Evolutionary conservation across 2,113 vertebrate species (phyloP).

Genomic region (Electrona antarctica): DNA sequence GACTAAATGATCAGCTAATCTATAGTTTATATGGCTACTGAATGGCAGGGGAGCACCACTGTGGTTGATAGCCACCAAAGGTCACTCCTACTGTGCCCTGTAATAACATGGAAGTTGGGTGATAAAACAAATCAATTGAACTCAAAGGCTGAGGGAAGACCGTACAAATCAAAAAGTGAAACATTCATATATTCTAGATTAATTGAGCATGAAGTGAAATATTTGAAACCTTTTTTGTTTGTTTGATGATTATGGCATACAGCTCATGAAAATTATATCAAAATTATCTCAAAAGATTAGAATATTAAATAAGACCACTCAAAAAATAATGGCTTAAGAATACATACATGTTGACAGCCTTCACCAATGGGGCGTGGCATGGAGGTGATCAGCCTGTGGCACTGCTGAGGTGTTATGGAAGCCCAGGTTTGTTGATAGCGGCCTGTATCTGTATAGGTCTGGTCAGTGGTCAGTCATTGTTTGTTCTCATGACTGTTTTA

Average conservation of each 20-base stretch:
- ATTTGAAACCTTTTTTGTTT: not conserved
- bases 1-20: constrained; percentile 68
- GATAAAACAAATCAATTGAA: constrained; percentile 53
- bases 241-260: not conserved
- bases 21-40: constrained; percentile 61
- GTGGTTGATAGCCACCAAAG: constrained; percentile 53
- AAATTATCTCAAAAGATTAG: not conserved
- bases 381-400: no score
- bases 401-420: no score
- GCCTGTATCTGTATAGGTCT: no score
- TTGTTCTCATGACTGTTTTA: no score
- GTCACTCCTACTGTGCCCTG: constrained; percentile 38
- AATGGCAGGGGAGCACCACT: constrained; percentile 53
- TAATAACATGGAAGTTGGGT: constrained; percentile 50
- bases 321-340: no score
- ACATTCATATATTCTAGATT: no score
- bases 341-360: no score
- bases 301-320: no score
- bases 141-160: constrained; percentile 26
- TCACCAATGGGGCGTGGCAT: no score
- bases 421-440: no score
- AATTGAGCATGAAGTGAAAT: no score
- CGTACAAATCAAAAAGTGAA: constrained; percentile 21
- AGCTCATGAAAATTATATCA: not conserved
- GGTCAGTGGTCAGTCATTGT: no score